Evolutionary conservation across 2,888 invertebrate genomes (phyloP).

Genomic region (Eurytoma californica): DNA sequence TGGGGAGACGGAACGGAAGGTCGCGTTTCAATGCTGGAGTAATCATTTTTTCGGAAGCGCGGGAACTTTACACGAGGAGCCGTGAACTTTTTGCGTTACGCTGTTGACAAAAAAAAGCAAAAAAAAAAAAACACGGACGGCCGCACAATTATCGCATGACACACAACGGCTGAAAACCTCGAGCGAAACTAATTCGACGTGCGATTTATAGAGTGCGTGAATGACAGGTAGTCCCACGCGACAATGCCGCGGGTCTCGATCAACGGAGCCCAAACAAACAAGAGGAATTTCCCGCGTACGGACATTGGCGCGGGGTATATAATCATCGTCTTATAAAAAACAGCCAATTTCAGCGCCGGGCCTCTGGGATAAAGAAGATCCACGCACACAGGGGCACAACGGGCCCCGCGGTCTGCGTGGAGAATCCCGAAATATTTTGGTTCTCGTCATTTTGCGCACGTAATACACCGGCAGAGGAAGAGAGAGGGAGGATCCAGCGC

Average conservation of each 20-base stretch:
- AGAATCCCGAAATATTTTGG: slow-evolving; percentile 34
- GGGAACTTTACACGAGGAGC: no score
- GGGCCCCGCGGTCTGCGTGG: neutral
- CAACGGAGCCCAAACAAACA: slow-evolving; percentile 14
- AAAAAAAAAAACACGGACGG: no score
- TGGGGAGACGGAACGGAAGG: no score
- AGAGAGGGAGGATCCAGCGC: neutral
- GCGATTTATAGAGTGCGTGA: slow-evolving; percentile 17
- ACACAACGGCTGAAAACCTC: neutral
- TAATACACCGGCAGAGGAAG: neutral
- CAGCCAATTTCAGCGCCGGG: slow-evolving; percentile 6
- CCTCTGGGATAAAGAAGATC: slow-evolving; percentile 11
- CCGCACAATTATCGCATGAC: neutral
- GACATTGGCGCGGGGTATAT: neutral
- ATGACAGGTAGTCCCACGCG: neutral
- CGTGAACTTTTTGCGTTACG: no score
- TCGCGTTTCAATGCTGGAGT: no score
- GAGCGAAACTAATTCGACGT: neutral
- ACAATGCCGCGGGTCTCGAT: slow-evolving; percentile 1
- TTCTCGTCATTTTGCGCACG: slow-evolving; percentile 12
- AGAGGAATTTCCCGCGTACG: slow-evolving; percentile 34
- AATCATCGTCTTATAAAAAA: slow-evolving; percentile 30
- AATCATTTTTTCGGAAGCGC: no score
- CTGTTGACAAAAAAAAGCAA: no score
- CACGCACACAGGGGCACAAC: neutral